Percentiles rank a stretch among this genome's conserved stretches.
Conservation (phyloP, 1,140 invertebrate species). For the Hetaerina americana region DNA sequence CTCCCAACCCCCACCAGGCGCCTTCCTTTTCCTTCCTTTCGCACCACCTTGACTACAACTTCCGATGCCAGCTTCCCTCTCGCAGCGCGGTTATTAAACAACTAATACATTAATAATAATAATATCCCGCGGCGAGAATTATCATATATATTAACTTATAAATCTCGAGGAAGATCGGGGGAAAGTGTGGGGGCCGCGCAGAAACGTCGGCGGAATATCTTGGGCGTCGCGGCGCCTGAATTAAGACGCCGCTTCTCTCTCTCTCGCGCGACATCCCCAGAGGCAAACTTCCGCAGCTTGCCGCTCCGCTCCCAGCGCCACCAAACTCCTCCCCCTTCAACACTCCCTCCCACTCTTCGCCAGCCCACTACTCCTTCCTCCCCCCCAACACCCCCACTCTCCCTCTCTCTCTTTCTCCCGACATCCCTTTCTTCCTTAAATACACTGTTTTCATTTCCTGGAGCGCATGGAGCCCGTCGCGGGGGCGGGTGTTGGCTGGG, state of each 20-base stretch:
- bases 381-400: no score
- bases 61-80: no score
- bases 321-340: background rate
- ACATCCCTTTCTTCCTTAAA: no score
- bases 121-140: background rate
- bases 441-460: no score
- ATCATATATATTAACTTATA: conserved; percentile 1
- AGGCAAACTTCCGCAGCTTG: background rate
- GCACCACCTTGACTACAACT: no score
- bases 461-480: no score
- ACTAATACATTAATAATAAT: background rate
- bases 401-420: no score
- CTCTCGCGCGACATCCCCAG: background rate
- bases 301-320: background rate
- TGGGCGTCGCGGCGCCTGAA: background rate
- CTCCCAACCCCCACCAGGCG: background rate
- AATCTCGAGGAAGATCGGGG: background rate
- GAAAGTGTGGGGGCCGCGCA: background rate
- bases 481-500: no score
- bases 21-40: background rate
- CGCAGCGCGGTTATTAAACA: background rate
- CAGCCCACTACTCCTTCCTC: no score
- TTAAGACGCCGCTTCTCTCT: background rate
- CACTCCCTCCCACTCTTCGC: background rate
- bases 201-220: no score